These are phyloP conservation scores for Nymphalis urticae DNA, from an alignment of 2,888 invertebrate genomes.

Conservation along the genomic window DNA sequence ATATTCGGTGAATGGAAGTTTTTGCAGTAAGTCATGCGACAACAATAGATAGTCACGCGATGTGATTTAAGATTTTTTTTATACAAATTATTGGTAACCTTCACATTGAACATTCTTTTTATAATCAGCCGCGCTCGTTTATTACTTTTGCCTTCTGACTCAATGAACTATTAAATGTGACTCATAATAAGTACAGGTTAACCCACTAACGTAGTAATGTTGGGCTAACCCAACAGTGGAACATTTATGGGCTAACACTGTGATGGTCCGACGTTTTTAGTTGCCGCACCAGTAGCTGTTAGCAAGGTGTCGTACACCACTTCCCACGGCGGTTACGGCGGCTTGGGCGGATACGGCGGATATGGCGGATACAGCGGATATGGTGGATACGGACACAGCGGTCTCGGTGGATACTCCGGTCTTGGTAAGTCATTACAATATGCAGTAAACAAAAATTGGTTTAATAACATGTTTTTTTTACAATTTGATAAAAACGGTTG, in stretches of 20 bases:
- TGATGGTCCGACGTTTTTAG: background rate
- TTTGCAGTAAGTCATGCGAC: constrained; percentile 8
- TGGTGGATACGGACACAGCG: constrained; percentile 24
- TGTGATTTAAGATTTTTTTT: constrained; percentile 18
- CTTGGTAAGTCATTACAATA: constrained; percentile 3
- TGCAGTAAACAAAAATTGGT: background rate
- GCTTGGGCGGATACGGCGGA: constrained; percentile 42
- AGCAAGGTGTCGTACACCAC: constrained; percentile 46
- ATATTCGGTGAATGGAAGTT: constrained; percentile 4
- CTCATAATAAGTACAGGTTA: constrained; percentile 17
- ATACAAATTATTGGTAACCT: constrained; percentile 32
- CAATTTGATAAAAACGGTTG: background rate
- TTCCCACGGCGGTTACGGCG: constrained; percentile 43
- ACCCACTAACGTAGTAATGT: too few species aligned
- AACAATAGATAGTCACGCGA: constrained; percentile 20
- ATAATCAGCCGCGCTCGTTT: constrained; percentile 32
- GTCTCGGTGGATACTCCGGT: constrained; percentile 21
- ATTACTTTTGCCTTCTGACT: constrained; percentile 25
- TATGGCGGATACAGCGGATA: constrained; percentile 39
- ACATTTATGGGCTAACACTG: too few species aligned
- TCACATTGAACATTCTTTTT: constrained; percentile 36
- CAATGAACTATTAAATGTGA: constrained; percentile 37
- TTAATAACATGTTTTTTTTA: background rate
- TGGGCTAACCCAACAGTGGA: too few species aligned
- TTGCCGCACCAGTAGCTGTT: constrained; percentile 40